Percentiles rank a stretch among this genome's conserved stretches.
Conservation (phyloP, 2,888 invertebrate species). For the Choreutis nemorana region DNA sequence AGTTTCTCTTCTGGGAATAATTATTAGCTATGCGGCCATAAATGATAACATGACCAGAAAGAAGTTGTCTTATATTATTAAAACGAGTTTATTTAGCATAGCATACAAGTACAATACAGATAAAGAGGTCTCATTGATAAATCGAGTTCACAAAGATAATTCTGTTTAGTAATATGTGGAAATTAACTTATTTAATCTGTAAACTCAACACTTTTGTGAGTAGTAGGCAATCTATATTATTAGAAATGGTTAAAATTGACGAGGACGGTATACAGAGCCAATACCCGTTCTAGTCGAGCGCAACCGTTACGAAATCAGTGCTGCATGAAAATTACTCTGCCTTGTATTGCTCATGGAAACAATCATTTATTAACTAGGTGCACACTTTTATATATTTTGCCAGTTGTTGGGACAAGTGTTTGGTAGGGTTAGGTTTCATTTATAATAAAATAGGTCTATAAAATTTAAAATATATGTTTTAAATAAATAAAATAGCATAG, state of each 20-base stretch:
- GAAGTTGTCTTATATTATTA: conserved; percentile 28
- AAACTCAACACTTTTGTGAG: conserved; percentile 1
- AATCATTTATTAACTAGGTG: too few species aligned
- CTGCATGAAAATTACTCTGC: conserved; percentile 60
- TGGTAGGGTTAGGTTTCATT: too few species aligned
- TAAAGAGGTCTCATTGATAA: conserved; percentile 55
- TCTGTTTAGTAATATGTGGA: too few species aligned
- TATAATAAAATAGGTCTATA: too few species aligned
- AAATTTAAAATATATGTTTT: too few species aligned
- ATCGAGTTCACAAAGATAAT: too few species aligned
- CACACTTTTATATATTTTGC: too few species aligned
- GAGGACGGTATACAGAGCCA: conserved; percentile 39
- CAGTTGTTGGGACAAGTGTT: too few species aligned
- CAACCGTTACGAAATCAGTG: conserved; percentile 63
- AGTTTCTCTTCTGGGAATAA: conserved; percentile 40
- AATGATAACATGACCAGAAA: conserved; percentile 29
- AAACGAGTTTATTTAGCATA: conserved; percentile 18
- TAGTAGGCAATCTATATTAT: conserved; percentile 3
- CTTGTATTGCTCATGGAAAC: too few species aligned
- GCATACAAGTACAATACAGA: conserved; percentile 30
- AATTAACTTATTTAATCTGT: too few species aligned
- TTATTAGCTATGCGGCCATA: conserved; percentile 26
- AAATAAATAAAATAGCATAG: too few species aligned
- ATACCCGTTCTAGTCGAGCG: conserved; percentile 61
- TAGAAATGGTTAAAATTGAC: conserved; percentile 39